phyloP scores from a whole-genome alignment of 2,113 vertebrate genomes.

The Pardalotus punctatus region DNA sequence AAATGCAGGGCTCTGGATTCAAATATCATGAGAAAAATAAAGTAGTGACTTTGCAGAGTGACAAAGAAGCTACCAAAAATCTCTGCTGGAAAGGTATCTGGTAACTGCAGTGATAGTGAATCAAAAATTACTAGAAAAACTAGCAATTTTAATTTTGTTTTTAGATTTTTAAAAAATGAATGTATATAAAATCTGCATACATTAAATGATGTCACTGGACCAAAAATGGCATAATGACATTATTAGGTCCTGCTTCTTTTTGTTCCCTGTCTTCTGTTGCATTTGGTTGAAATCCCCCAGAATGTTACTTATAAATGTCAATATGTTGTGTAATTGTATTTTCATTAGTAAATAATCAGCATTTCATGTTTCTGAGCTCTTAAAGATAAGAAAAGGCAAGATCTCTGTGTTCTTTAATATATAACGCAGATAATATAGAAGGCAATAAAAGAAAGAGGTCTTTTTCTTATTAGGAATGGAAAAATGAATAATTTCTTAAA shows the following conservation, averaged over 20 bases:
- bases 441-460: background rate
- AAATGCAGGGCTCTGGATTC: background rate
- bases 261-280: background rate
- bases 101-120: background rate
- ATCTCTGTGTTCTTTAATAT: background rate
- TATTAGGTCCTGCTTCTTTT: background rate
- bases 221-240: background rate
- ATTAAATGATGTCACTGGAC: background rate
- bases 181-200: background rate
- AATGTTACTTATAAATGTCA: background rate
- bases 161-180: background rate
- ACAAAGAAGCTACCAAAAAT: background rate
- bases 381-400: background rate
- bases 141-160: background rate
- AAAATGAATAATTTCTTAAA: background rate
- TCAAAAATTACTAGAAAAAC: background rate
- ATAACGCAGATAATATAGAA: background rate
- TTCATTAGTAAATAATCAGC: background rate
- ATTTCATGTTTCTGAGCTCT: background rate
- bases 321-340: background rate
- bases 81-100: background rate
- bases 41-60: background rate
- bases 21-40: background rate
- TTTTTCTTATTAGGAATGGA: background rate
- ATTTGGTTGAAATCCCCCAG: background rate